Evolutionary conservation across 2,888 invertebrate species (phyloP), one percentile per base, ranked within the genome.

Genomic region (Diogma glabrata): DNA sequence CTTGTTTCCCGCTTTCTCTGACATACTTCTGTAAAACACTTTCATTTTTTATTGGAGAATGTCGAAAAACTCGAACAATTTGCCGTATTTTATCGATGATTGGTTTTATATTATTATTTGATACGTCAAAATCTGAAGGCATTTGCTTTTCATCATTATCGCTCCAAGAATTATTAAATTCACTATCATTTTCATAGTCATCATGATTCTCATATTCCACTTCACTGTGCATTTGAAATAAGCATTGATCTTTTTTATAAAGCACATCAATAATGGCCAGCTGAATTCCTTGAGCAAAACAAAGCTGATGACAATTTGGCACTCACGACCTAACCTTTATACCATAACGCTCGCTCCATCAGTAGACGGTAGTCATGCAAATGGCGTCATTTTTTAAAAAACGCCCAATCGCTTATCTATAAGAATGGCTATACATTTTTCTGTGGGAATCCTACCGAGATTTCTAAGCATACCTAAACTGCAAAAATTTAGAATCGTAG

Each of bases 371-470:
- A n/a, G n/a, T n/a, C n/a, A n/a, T n/a, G n/a, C n/a, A n/a, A n/a
- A n/a, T n/a, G n/a, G n/a, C n/a, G n/a, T n/a, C n/a, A n/a, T n/a
- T n/a, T n/a, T n/a, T n/a, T n/a, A n/a, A n/a, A 2, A 38, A 16
- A 16, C 10, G 1, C 16, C 1, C 7, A 38, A 38, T 38, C 19
- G 38, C 16, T 38, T 38, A 38, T 6, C 4, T 4, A n/a, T 33
- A 38, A 38, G 38, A 38, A 38, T 17, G 38, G 38, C 3, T 38
- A 38, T 16, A 38, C 38, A 38, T 38, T 38, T 38, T 38, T 38
- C 38, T 38, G 38, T 3, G 38, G 38, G 38, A 1, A 38, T 38
- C 17, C 38, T 38, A 17, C 38, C 38, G 16, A 38, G 16, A 38
- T 17, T 38, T 38, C 38, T 38, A 17, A 38, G 16, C 16, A 38